Percentiles rank a stretch among this genome's conserved stretches.
Conservation (phyloP, 2,888 invertebrate genomes). For the Eupithecia pulchellata region DNA sequence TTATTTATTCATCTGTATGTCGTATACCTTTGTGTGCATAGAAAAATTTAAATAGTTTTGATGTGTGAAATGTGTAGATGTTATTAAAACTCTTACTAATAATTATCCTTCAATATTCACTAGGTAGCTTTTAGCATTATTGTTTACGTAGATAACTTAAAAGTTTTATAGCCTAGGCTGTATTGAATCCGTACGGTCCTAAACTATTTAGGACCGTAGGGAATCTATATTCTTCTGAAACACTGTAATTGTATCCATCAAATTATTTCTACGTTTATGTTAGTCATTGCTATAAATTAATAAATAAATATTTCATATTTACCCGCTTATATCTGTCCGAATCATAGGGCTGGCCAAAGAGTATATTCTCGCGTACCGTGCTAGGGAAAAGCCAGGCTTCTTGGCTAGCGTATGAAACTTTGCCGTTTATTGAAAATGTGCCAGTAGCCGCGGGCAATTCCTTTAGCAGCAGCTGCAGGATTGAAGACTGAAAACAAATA, state of each 20-base stretch:
- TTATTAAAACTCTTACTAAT: too few species aligned
- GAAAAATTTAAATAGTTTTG: background rate
- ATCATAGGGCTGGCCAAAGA: slow-evolving; percentile 90
- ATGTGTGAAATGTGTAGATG: background rate
- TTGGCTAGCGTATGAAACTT: slow-evolving; percentile 91
- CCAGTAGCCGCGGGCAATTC: slow-evolving; percentile 89
- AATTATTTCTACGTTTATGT: too few species aligned
- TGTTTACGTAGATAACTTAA: too few species aligned
- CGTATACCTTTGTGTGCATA: background rate
- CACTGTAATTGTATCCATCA: too few species aligned
- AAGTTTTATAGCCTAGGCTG: too few species aligned
- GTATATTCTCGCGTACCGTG: slow-evolving; percentile 92
- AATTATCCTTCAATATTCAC: too few species aligned
- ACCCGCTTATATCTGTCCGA: slow-evolving; percentile 84
- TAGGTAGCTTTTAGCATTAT: too few species aligned
- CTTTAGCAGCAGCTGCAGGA: slow-evolving; percentile 89
- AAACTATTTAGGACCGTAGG: too few species aligned
- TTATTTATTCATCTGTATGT: background rate
- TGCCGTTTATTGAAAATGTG: slow-evolving; percentile 86
- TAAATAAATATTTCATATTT: background rate
- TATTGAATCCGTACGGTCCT: too few species aligned
- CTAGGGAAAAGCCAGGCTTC: slow-evolving; percentile 94
- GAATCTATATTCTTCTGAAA: too few species aligned
- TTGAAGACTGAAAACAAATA: slow-evolving; percentile 78
- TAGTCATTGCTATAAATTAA: background rate